Evolutionary conservation across 2,888 invertebrate genomes (phyloP), one percentile per base, ranked within the genome.

Genomic region (Glomeris marginata): DNA sequence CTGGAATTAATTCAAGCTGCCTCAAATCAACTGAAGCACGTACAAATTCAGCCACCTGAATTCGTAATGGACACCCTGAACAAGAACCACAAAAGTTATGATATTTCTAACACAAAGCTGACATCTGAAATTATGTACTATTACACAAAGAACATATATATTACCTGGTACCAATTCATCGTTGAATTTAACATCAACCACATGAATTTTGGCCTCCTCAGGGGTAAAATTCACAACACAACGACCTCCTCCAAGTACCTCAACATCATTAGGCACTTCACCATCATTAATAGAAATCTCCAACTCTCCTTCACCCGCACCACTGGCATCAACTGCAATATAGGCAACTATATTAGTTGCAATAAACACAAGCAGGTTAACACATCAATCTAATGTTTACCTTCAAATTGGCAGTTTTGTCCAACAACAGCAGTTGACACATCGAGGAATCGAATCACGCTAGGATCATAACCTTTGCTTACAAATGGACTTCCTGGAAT

Each of bases 221-320:
- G 94, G 94, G 18, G 90, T 87, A 72, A 94, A 94, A 55, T 86
- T 88, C 34, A 94, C 92, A 44, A 91, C 75, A 63, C 92, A 94
- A 56, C 88, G 78, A 45, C 94, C 95, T 44, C 92, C 91, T 33
- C 92, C 92, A 15, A 95, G 86, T 48, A 94, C 92, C 69, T 81
- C 72, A 21, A 97, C 95, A 68, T 94, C 92, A 74, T 98, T 98
- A 44, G 97, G 95, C 54, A 98, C 91, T 74, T 94, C 90, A 58
- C 97, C 97, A 72, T 94, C 92, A 69, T 98, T 97, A 66, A 98
- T 94, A 61, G 94, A 94, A 64, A 98, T 98, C 76, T 98, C 97
- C 62, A 98, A 74, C 71, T 97, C 95, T 45, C 98, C 98, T 74
- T 97, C 97, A 38, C 98, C 98, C 47, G 97, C 97, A 64, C 91